Evolutionary conservation across 2,888 invertebrate genomes (phyloP).

Genomic region (Caenorhabditis wallacei): DNA sequence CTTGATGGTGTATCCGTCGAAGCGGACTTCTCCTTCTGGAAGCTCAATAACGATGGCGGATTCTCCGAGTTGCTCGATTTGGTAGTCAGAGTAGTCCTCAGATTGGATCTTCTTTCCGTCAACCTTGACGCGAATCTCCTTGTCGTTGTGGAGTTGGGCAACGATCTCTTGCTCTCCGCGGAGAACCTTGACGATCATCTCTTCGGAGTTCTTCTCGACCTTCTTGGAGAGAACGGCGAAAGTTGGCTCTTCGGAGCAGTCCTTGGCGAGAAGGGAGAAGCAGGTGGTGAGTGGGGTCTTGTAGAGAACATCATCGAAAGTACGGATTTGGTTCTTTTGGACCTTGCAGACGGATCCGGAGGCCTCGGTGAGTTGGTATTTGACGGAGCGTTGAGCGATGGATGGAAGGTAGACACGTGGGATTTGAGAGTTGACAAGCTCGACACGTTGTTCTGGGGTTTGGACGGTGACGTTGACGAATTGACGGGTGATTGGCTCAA

Average conservation of each 20-base stretch:
- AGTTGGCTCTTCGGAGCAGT: constrained; percentile 83
- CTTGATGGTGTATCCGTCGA: constrained; percentile 78
- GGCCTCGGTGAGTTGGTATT: constrained; percentile 46
- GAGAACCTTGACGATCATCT: constrained; percentile 66
- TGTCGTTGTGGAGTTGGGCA: constrained; percentile 51
- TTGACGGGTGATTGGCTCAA: constrained; percentile 78
- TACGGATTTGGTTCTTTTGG: constrained; percentile 71
- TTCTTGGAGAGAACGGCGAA: constrained; percentile 84
- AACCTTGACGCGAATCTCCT: constrained; percentile 65
- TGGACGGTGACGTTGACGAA: constrained; percentile 78
- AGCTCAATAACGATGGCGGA: constrained; percentile 70
- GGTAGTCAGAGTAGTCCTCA: constrained; percentile 17
- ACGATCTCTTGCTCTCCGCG: constrained; percentile 61
- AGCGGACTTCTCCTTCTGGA: constrained; percentile 76
- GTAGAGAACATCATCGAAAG: constrained; percentile 82
- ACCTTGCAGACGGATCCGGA: constrained; percentile 68
- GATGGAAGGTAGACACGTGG: constrained; percentile 62
- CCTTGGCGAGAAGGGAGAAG: constrained; percentile 84
- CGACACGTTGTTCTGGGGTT: constrained; percentile 73
- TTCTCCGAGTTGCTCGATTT: constrained; percentile 58
- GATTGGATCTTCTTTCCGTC: constrained; percentile 65
- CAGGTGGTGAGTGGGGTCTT: constrained; percentile 82
- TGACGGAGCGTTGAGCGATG: constrained; percentile 60
- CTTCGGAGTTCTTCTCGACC: constrained; percentile 71
- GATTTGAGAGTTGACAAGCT: constrained; percentile 67